Evolutionary conservation across 2,797 vertebrate species (phyloP).

Genomic region (Tiaroga cobitis): DNA sequence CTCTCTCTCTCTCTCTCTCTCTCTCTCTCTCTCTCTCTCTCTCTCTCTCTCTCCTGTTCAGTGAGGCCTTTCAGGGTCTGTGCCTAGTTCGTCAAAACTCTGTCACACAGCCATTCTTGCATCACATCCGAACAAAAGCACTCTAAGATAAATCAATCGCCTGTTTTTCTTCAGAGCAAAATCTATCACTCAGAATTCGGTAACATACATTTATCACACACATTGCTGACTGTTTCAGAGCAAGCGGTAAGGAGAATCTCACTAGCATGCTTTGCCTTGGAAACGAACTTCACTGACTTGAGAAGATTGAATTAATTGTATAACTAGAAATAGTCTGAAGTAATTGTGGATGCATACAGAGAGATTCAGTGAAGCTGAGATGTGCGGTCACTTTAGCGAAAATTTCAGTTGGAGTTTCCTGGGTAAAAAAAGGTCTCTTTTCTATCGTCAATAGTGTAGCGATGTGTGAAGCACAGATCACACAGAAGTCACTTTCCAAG

Average conservation of each 20-base stretch:
- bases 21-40: too few species aligned
- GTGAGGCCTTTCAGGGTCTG: constrained; percentile 21
- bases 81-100: constrained; percentile 46
- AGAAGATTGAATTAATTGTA: neutral
- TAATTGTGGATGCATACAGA: neutral
- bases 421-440: neutral
- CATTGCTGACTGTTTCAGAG: neutral
- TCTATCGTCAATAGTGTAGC: neutral
- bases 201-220: constrained; percentile 25
- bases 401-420: neutral
- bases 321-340: neutral
- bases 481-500: neutral
- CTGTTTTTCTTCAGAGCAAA: constrained; percentile 32
- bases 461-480: neutral
- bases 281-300: neutral
- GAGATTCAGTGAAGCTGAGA: neutral
- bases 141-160: constrained; percentile 48
- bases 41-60: neutral
- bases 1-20: too few species aligned
- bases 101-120: constrained; percentile 35
- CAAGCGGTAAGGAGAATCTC: constrained; percentile 5
- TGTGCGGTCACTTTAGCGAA: neutral
- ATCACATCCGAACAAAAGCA: constrained; percentile 40
- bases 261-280: neutral
- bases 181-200: constrained; percentile 44